phyloP scores from a whole-genome alignment of 92 coral and sea anemone genomes.

The Blastomussa wellsi region DNA sequence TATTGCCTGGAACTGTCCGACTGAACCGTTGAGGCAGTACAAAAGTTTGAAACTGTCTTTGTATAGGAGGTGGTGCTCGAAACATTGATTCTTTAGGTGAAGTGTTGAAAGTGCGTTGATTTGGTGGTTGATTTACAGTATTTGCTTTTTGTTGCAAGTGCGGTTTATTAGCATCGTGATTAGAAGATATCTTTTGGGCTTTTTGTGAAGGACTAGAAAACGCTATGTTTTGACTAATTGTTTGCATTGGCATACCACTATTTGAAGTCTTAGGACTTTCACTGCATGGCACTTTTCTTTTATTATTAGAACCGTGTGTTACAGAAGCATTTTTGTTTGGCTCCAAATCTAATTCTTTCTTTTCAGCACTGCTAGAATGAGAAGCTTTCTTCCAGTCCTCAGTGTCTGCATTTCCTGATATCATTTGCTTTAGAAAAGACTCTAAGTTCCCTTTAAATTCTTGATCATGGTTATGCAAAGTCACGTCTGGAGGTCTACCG shows the following conservation, averaged over 20 bases:
- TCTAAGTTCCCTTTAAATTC: constrained; percentile 10
- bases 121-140: neutral
- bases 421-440: neutral
- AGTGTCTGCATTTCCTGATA: neutral
- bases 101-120: neutral
- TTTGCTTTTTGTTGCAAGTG: neutral
- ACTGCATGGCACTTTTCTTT: neutral
- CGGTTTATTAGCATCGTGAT: neutral
- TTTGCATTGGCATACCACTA: neutral
- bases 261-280: constrained; percentile 13
- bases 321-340: neutral
- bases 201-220: neutral
- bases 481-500: neutral
- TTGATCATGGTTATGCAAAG: neutral
- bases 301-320: neutral
- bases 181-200: neutral
- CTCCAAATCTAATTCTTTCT: constrained; percentile 7
- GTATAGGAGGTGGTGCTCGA: constrained; percentile 17
- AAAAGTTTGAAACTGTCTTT: constrained; percentile 23
- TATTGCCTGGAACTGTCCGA: neutral
- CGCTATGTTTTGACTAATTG: neutral
- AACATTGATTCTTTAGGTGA: neutral
- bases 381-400: constrained; percentile 9
- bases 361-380: neutral
- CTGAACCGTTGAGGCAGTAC: neutral